phyloP scores from a whole-genome alignment of 2,113 vertebrate species.

The Psophia crepitans region DNA sequence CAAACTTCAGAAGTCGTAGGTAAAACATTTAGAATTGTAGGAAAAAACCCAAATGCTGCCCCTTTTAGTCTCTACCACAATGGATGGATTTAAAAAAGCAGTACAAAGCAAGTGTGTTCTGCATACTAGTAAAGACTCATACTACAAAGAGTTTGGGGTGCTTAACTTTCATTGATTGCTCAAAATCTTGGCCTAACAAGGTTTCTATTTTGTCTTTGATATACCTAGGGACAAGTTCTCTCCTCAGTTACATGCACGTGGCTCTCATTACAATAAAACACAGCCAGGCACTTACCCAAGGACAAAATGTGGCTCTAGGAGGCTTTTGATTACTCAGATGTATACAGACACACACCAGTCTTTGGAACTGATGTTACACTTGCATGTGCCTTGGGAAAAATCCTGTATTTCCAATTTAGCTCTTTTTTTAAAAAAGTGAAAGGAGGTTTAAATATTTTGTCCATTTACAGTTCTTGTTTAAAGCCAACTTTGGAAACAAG shows the following conservation, averaged over 20 bases:
- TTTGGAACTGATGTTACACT: slow-evolving; percentile 48
- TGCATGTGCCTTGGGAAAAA: neutral
- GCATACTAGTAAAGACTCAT: neutral
- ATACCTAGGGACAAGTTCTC: slow-evolving; percentile 33
- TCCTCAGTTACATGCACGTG: neutral
- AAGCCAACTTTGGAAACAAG: slow-evolving; percentile 52
- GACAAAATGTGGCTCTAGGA: slow-evolving; percentile 42
- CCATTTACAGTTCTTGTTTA: slow-evolving; percentile 49
- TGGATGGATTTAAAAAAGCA: slow-evolving; percentile 37
- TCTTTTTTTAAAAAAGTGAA: neutral
- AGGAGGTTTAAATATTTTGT: slow-evolving; percentile 41
- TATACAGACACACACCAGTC: slow-evolving; percentile 27
- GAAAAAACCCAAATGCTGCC: slow-evolving; percentile 35
- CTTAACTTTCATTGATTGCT: slow-evolving; percentile 27
- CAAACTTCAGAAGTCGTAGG: slow-evolving; percentile 51
- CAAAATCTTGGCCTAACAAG: slow-evolving; percentile 13
- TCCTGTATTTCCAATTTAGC: slow-evolving; percentile 47
- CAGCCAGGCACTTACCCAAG: slow-evolving; percentile 33
- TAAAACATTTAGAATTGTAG: slow-evolving; percentile 62
- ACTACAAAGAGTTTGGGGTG: slow-evolving; percentile 14
- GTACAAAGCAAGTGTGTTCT: slow-evolving; percentile 26
- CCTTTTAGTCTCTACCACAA: slow-evolving; percentile 17
- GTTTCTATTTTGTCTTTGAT: slow-evolving; percentile 28
- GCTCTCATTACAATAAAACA: neutral
- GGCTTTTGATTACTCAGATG: slow-evolving; percentile 51